phyloP scores from a whole-genome alignment of 2,113 vertebrate genomes.

The Lepidothrix coronata region DNA sequence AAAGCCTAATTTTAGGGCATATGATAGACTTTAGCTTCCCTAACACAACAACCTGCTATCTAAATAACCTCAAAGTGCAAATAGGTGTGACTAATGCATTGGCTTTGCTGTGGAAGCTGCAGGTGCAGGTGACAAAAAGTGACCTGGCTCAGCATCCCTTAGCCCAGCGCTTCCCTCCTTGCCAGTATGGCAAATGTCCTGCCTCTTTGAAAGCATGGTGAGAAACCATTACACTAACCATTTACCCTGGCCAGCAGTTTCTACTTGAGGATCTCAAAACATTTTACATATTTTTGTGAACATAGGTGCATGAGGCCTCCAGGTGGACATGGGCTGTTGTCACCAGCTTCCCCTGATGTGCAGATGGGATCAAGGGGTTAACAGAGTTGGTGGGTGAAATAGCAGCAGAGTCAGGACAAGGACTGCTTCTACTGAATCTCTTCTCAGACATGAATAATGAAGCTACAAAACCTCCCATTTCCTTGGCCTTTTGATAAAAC shows the following conservation, averaged over 20 bases:
- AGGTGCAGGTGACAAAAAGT: neutral
- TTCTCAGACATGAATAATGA: neutral
- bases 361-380: neutral
- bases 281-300: neutral
- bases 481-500: neutral
- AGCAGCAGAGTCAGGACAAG: neutral
- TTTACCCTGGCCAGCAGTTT: neutral
- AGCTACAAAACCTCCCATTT: neutral
- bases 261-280: neutral
- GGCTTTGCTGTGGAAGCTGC: neutral
- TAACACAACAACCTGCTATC: neutral
- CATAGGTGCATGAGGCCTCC: neutral
- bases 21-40: neutral
- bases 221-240: neutral
- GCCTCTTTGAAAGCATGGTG: rapidly evolving
- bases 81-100: neutral
- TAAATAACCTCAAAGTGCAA: slow-evolving; percentile 22
- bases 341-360: neutral
- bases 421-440: neutral
- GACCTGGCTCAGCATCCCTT: neutral
- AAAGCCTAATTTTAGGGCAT: slow-evolving; percentile 17
- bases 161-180: neutral
- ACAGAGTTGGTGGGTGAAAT: neutral
- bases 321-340: neutral
- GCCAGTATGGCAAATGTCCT: neutral